These are phyloP conservation scores for Pedionomus torquatus DNA, from an alignment of 2,113 vertebrate species.

Conservation along the genomic window DNA sequence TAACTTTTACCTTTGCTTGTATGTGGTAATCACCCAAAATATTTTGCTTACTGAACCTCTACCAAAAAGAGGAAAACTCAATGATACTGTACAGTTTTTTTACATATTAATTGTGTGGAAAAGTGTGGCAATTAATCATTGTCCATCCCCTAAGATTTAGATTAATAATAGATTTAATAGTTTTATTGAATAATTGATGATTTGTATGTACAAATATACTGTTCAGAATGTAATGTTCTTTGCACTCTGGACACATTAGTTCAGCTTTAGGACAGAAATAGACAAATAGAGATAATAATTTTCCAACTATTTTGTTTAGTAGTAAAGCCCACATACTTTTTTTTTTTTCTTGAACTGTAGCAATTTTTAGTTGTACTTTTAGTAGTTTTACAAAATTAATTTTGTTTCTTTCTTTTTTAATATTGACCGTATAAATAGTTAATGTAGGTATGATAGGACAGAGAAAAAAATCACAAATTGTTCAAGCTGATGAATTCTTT, in stretches of 20 bases:
- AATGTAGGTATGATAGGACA: not conserved
- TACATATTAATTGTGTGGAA: not conserved
- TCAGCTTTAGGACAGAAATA: not conserved
- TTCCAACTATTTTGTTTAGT: not conserved
- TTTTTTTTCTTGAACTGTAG: not conserved
- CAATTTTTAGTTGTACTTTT: not conserved
- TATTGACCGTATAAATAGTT: not conserved
- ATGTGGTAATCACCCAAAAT: not conserved
- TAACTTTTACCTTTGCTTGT: not conserved
- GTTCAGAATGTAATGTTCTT: not conserved
- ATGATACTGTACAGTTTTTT: not conserved
- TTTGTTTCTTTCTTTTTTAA: not conserved
- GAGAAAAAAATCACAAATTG: not conserved
- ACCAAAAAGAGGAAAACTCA: not conserved
- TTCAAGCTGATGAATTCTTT: not conserved
- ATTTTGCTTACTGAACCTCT: not conserved
- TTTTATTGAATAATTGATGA: not conserved
- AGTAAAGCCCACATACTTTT: not conserved
- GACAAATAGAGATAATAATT: not conserved
- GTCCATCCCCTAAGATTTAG: not conserved
- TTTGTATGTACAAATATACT: not conserved
- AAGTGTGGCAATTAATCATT: constrained; percentile 3
- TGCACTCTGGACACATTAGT: not conserved
- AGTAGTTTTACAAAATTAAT: not conserved
- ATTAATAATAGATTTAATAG: constrained; percentile 14